phyloP scores from a whole-genome alignment of 2,113 vertebrate species.

The Sterrhoptilus dennistouni region DNA sequence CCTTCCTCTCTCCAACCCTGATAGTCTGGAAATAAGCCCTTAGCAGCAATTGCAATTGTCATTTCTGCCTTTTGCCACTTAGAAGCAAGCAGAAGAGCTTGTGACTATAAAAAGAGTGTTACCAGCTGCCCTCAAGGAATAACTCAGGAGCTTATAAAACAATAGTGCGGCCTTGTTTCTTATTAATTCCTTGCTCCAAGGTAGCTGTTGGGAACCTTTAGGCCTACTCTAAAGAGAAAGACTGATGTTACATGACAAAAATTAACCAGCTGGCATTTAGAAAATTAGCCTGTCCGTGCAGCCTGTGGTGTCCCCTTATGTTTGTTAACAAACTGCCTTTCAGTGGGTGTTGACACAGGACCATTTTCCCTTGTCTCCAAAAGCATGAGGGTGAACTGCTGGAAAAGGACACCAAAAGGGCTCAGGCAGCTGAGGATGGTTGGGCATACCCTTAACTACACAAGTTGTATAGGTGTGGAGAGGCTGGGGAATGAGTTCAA shows the following conservation, averaged over 20 bases:
- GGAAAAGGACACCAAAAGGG: background rate
- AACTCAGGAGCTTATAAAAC: background rate
- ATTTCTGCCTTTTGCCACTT: background rate
- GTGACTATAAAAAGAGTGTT: background rate
- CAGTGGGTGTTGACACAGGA: background rate
- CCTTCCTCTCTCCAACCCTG: background rate
- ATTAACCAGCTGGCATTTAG: background rate
- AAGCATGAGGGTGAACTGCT: background rate
- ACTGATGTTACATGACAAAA: background rate
- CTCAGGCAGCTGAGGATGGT: background rate
- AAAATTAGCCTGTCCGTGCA: background rate
- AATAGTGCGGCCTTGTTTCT: background rate
- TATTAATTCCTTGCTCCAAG: background rate
- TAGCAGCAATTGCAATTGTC: background rate
- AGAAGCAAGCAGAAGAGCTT: background rate
- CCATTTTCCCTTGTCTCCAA: background rate
- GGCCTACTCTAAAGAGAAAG: background rate
- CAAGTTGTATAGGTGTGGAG: background rate
- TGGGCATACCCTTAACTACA: background rate
- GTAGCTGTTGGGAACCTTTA: background rate
- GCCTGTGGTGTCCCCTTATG: background rate
- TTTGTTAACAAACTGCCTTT: background rate
- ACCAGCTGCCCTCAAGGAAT: background rate
- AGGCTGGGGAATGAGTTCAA: background rate
- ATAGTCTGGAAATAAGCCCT: background rate